Base-by-base conservation (phyloP, 2,797 vertebrate genomes). In the Moxostoma hubbsi region DNA sequence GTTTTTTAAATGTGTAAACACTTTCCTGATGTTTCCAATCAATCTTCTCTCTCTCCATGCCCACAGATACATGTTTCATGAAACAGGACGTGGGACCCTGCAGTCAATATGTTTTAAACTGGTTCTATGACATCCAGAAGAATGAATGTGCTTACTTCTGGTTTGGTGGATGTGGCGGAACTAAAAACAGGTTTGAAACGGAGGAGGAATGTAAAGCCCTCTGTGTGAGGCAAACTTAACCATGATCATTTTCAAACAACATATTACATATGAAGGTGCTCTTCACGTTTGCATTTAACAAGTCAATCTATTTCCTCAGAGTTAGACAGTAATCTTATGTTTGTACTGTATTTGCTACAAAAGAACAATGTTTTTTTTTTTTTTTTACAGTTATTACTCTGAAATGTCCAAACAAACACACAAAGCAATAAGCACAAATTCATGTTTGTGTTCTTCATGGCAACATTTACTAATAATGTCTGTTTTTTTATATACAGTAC, bases 161-260 rank as follows among this genome's bases (percentile, higher is more conserved):
- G 95, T 96, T 91, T 2, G 91, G 96, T 0, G 90, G 95, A 88
- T 96, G 94, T 43, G 91, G 86, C 36, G 95, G 94, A 49, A 96
- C 95, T 18, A 77, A 45, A 47, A 97, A 96, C 87, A 89, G 87
- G 74, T 97, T 97, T 81, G 73, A 89, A 73, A 95, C 92, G 0
- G 85, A 89, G 72, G 84, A 92, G 13, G 87, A 93, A 45, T 96
- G 96, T 57, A 85, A 92, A 85, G 62, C 58, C 13, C 66, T 81
- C 2, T 97, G 94, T 86, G 46, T 90, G 77, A 45, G 5, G 3
- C 3, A 5, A 13, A 51, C 51, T 43, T 66, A 73, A 24, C 5
- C 24, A 36, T 3, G 61, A 12, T 55, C 5, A 0, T 36, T 4
- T 46, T 1, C 0, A 7, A 9, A 71, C 53, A 1, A 45, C 36